These are phyloP conservation scores for Nasonovia ribisnigri DNA, from an alignment of 2,888 invertebrate genomes.

Conservation along the genomic window DNA sequence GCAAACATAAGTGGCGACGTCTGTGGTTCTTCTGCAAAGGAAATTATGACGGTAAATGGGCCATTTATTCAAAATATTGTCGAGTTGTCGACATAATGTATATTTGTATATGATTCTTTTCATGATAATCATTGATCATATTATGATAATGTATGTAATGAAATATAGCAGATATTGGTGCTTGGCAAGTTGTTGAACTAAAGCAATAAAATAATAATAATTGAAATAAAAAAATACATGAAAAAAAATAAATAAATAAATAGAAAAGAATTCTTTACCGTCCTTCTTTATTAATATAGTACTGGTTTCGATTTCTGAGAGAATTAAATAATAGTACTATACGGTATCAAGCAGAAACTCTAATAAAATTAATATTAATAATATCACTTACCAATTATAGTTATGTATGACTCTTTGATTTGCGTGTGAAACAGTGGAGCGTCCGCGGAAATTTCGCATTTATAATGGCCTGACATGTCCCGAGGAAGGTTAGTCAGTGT, in stretches of 20 bases:
- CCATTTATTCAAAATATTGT: too few relatives aligned
- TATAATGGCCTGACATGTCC: conserved; percentile 78
- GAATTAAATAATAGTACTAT: neutral
- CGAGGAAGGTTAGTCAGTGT: conserved; percentile 78
- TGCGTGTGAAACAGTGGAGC: conserved; percentile 80
- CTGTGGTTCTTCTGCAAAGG: conserved; percentile 70
- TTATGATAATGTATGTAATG: neutral
- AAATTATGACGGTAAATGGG: neutral
- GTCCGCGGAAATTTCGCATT: conserved; percentile 82
- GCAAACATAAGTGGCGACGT: conserved; percentile 70
- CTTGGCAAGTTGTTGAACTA: neutral
- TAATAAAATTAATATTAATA: neutral
- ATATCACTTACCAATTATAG: conserved; percentile 75
- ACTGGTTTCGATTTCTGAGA: neutral
- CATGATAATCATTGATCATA: neutral
- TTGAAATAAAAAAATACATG: neutral
- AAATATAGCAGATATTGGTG: neutral
- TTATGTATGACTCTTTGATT: conserved; percentile 76
- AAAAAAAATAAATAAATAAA: neutral
- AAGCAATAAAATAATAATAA: neutral
- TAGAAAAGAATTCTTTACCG: neutral
- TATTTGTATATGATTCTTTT: neutral
- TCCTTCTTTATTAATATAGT: neutral
- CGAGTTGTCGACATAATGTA: neutral
- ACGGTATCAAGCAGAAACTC: neutral